Conservation (phyloP, 2,113 vertebrate genomes). For the Barbus barbus region DNA sequence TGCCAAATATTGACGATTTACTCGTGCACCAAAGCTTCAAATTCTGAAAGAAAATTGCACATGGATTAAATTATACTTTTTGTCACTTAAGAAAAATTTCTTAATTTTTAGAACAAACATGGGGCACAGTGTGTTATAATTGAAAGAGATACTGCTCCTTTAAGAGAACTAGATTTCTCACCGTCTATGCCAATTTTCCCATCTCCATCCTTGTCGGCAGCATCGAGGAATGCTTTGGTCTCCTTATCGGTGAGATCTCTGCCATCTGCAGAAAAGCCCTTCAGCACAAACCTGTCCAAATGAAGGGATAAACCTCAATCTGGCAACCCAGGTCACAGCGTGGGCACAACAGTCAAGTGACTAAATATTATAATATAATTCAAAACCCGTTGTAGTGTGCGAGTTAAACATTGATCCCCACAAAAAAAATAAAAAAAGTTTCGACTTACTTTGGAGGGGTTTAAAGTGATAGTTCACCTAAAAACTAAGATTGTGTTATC, state of each 20-base stretch:
- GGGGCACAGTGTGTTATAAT: neutral
- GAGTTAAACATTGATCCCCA: neutral
- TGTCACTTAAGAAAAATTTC: neutral
- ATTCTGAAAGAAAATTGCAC: conserved; percentile 79
- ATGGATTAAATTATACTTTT: neutral
- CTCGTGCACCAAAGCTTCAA: conserved; percentile 89
- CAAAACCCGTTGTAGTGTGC: neutral
- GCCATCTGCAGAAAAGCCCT: conserved; percentile 85
- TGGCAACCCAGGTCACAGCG: neutral
- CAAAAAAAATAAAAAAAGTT: neutral
- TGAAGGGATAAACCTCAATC: neutral
- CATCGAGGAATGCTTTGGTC: conserved; percentile 85
- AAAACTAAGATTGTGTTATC: no score
- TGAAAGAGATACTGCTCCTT: neutral
- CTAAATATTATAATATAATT: neutral
- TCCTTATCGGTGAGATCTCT: conserved; percentile 89
- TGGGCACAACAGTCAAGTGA: neutral
- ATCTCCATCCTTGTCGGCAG: conserved; percentile 94
- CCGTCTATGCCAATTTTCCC: conserved; percentile 94
- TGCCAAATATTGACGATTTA: conserved; percentile 73
- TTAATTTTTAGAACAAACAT: neutral
- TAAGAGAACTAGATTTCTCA: conserved; percentile 64
- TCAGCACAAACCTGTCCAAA: conserved; percentile 81
- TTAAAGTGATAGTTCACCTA: no score
- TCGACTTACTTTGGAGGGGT: neutral